Evolutionary conservation across 2,888 invertebrate species (phyloP).

Genomic region (Agonopterix arenella): DNA sequence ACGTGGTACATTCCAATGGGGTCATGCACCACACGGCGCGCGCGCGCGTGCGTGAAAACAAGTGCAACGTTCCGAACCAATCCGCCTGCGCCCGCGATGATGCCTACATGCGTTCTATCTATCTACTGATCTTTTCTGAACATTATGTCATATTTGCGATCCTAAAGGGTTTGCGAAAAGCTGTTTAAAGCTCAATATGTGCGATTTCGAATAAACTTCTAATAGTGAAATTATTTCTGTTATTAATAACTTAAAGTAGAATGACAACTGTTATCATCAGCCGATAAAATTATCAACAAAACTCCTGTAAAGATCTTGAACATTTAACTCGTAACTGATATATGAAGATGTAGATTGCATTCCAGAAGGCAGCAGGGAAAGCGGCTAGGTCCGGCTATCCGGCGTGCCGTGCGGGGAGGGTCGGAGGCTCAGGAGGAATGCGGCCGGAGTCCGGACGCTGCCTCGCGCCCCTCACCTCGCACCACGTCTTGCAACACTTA

Average conservation of each 20-base stretch:
- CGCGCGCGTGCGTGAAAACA: conserved; percentile 62
- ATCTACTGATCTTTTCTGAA: too few relatives aligned
- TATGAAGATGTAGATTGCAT: conserved; percentile 37
- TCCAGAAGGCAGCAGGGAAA: conserved; percentile 42
- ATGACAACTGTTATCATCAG: too few relatives aligned
- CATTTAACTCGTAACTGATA: background rate
- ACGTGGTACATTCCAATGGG: conserved; percentile 73
- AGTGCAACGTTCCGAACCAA: conserved; percentile 46
- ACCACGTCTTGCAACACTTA: background rate
- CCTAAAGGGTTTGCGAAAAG: too few relatives aligned
- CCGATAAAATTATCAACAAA: too few relatives aligned
- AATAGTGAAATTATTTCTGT: too few relatives aligned
- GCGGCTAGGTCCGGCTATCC: conserved; percentile 31
- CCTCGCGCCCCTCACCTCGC: conserved; percentile 6
- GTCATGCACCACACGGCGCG: conserved; percentile 68
- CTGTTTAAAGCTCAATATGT: too few relatives aligned
- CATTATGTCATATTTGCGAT: too few relatives aligned
- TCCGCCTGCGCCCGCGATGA: conserved; percentile 15
- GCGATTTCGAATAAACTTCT: too few relatives aligned
- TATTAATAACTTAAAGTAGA: too few relatives aligned
- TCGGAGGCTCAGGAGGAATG: conserved; percentile 68
- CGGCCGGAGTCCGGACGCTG: conserved; percentile 44
- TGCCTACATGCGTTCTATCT: conserved; percentile 21
- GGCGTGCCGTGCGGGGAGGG: conserved; percentile 31
- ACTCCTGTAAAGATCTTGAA: too few relatives aligned